Percentiles rank a stretch among this genome's conserved stretches.
Conservation (phyloP, 1,140 invertebrate genomes). For the Zaprionus kolodkinae region DNA sequence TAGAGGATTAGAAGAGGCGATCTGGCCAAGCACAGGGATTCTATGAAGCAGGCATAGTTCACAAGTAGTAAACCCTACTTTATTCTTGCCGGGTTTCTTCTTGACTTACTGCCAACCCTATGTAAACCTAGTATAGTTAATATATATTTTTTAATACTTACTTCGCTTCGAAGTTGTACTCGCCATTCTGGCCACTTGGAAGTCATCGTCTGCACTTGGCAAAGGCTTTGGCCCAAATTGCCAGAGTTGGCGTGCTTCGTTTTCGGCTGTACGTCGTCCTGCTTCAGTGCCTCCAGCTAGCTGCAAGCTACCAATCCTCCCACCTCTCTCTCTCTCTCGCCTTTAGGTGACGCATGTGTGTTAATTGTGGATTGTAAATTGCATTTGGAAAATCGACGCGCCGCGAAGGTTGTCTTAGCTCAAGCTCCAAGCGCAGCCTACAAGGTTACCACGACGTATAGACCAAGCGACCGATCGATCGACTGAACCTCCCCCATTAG, state of each 20-base stretch:
- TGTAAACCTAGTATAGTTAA: too few species aligned
- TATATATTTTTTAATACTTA: too few species aligned
- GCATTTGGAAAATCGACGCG: constrained; percentile 56
- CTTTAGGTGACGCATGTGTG: constrained; percentile 33
- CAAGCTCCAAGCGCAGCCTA: constrained; percentile 60
- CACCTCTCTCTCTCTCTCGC: neutral
- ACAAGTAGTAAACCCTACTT: too few species aligned
- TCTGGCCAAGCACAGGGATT: too few species aligned
- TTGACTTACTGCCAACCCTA: too few species aligned
- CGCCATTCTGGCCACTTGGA: neutral
- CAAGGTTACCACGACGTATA: constrained; percentile 35
- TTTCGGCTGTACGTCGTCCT: constrained; percentile 54
- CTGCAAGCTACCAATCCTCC: too few species aligned
- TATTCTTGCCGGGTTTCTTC: too few species aligned
- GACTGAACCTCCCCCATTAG: constrained; percentile 10
- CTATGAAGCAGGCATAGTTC: too few species aligned
- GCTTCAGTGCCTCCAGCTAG: constrained; percentile 59
- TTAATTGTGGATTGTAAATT: constrained; percentile 75
- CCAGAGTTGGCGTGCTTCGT: constrained; percentile 3
- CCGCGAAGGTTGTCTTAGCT: constrained; percentile 58
- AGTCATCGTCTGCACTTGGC: constrained; percentile 37
- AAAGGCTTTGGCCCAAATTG: constrained; percentile 39
- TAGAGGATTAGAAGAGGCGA: too few species aligned
- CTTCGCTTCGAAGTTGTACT: constrained; percentile 5
- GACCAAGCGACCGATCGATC: neutral